These are phyloP conservation scores for Prunella strophiata DNA, from an alignment of 2,797 vertebrate species.

Conservation along the genomic window DNA sequence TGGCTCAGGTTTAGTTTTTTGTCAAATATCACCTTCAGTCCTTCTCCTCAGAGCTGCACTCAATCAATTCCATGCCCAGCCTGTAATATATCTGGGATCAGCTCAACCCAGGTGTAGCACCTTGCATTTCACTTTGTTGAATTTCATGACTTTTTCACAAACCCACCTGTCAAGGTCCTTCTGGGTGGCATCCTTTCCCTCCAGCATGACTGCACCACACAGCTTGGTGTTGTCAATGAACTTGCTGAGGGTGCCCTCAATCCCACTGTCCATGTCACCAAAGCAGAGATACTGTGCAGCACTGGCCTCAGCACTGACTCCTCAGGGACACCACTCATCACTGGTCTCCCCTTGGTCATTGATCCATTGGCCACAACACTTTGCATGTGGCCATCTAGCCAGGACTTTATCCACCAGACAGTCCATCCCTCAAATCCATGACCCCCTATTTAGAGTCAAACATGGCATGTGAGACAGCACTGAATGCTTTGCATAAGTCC, in stretches of 20 bases:
- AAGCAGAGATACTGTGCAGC: background rate
- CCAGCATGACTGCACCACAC: background rate
- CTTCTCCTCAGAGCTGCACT: too few relatives aligned
- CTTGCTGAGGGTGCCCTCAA: background rate
- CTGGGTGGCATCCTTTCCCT: background rate
- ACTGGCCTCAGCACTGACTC: too few relatives aligned
- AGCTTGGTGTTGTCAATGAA: background rate
- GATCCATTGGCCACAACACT: too few relatives aligned
- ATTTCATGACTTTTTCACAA: background rate
- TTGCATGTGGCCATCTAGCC: background rate
- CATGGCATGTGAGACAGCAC: fast-evolving
- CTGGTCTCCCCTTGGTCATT: background rate
- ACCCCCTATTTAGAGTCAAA: too few relatives aligned
- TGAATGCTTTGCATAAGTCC: fast-evolving
- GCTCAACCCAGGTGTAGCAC: too few relatives aligned
- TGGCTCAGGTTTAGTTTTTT: background rate
- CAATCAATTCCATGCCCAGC: background rate
- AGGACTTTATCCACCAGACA: fast-evolving
- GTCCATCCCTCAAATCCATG: background rate
- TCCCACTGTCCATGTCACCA: background rate
- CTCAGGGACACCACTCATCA: background rate
- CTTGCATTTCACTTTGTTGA: background rate
- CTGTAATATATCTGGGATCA: background rate
- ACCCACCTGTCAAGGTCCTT: too few relatives aligned
- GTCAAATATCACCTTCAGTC: background rate